Conservation (phyloP, 2,113 vertebrate species). For the Odontophorus gujanensis region DNA sequence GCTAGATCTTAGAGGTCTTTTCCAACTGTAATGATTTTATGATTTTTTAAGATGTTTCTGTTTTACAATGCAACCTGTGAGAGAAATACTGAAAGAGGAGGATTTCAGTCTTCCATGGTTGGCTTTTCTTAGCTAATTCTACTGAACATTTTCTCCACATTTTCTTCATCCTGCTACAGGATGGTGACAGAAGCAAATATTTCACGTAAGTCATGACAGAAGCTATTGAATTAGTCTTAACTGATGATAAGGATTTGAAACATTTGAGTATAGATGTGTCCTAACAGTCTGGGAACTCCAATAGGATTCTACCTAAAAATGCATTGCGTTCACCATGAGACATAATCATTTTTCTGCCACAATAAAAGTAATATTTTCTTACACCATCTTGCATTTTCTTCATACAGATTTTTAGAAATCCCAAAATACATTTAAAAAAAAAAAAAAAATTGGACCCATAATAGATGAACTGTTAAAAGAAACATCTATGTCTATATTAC, state of each 20-base stretch:
- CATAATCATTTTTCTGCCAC: background rate
- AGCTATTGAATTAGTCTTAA: background rate
- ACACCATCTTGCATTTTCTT: background rate
- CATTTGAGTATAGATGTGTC: background rate
- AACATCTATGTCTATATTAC: background rate
- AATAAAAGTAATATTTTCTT: background rate
- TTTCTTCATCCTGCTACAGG: background rate
- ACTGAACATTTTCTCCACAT: background rate
- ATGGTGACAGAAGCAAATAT: rapidly evolving
- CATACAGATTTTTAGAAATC: background rate
- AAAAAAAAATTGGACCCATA: background rate
- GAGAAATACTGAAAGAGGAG: background rate
- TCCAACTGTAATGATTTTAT: no score
- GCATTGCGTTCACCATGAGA: rapidly evolving
- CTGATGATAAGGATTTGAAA: rapidly evolving
- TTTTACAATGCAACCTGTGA: background rate
- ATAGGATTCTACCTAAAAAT: background rate
- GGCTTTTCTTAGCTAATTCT: background rate
- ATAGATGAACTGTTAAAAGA: background rate
- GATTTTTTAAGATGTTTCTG: background rate
- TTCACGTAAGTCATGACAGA: background rate
- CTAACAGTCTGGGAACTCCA: background rate
- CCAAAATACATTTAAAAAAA: rapidly evolving
- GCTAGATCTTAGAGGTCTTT: no score
- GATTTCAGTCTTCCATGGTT: rapidly evolving